Percentiles rank a stretch among this genome's conserved stretches.
Conservation (phyloP, 2,888 invertebrate species). For the Lasius platythorax region DNA sequence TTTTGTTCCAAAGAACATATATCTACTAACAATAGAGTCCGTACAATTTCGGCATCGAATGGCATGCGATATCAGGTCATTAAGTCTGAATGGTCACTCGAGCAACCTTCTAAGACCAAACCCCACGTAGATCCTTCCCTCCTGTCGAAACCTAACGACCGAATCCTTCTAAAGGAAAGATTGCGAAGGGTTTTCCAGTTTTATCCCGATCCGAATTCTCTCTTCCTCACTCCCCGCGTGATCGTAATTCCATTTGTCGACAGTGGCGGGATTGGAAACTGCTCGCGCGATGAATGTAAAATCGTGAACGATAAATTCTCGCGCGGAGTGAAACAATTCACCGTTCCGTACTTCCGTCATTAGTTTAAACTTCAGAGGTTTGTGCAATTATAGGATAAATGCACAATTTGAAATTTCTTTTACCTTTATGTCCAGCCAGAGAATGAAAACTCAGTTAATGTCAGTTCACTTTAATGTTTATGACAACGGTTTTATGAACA, state of each 20-base stretch:
- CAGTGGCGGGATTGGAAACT: slow-evolving; percentile 53
- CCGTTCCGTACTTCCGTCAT: slow-evolving; percentile 29
- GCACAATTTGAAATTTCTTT: not conserved
- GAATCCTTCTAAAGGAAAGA: slow-evolving; percentile 18
- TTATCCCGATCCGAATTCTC: slow-evolving; percentile 65
- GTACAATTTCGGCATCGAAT: slow-evolving; percentile 7
- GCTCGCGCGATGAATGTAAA: slow-evolving; percentile 51
- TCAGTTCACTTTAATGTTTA: not conserved
- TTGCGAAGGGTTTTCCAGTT: slow-evolving; percentile 51
- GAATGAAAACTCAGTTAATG: not conserved
- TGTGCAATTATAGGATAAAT: slow-evolving; percentile 30
- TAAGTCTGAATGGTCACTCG: slow-evolving; percentile 28
- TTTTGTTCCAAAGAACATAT: not conserved
- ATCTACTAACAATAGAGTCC: too few species aligned
- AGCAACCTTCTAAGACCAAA: slow-evolving; percentile 18
- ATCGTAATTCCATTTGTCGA: slow-evolving; percentile 62
- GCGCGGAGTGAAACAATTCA: slow-evolving; percentile 43
- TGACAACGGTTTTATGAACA: not conserved
- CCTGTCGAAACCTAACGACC: slow-evolving; percentile 39
- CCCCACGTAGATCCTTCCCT: slow-evolving; percentile 3
- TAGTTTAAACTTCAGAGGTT: slow-evolving; percentile 12
- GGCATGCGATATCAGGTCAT: not conserved
- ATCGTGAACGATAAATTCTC: slow-evolving; percentile 41
- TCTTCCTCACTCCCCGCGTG: slow-evolving; percentile 10
- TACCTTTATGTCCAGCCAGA: not conserved